Evolutionary conservation across 1,140 invertebrate genomes (phyloP), one percentile per base, ranked within the genome.

Genomic region (Meloidogyne exigua): DNA sequence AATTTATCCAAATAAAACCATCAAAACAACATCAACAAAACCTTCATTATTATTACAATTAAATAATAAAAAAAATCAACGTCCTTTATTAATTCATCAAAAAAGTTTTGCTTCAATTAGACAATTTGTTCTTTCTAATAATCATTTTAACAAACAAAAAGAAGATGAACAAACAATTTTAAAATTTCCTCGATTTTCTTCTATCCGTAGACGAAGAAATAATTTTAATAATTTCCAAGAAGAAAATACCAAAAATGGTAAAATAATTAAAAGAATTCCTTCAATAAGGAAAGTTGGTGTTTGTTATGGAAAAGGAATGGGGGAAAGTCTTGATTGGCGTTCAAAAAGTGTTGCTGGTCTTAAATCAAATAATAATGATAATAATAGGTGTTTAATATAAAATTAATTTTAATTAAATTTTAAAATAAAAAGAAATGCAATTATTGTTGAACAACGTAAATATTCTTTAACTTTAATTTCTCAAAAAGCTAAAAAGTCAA

Each of bases 71-170:
- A 7, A 3, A n/a, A 64, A 62, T 13, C 57, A 39, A 18, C 72
- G 28, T 71, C 72, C 25, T n/a, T 65, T 18, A 64, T 73, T 73
- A 32, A 65, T 73, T 25, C 18, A 73, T 23, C 72, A 73, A 65
- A 62, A 65, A 39, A 73, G 72, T 73, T 73, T 73, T 62, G 21
- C 72, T 32, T 73, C 49, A 18, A 23, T 65, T 25, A 49, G 57
- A 13, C 72, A 73, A 62, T 73, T 73, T 32, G 28, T 44, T 42
- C 49, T 57, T n/a, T 42, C 69, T 2, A 21, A 71, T 42, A 71
- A 71, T 71, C 10, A 57, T 57, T 1, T 57, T n/a, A 57, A 57
- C n/a, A 18, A 57, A 57, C 18, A 57, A n/a, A n/a, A 57, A 57
- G 49, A 25, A 21, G 26, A 25, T 13, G 18, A n/a, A 71, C 36